These are phyloP conservation scores for Hemicordylus capensis DNA, from an alignment of 2,113 vertebrate genomes.

Conservation along the genomic window DNA sequence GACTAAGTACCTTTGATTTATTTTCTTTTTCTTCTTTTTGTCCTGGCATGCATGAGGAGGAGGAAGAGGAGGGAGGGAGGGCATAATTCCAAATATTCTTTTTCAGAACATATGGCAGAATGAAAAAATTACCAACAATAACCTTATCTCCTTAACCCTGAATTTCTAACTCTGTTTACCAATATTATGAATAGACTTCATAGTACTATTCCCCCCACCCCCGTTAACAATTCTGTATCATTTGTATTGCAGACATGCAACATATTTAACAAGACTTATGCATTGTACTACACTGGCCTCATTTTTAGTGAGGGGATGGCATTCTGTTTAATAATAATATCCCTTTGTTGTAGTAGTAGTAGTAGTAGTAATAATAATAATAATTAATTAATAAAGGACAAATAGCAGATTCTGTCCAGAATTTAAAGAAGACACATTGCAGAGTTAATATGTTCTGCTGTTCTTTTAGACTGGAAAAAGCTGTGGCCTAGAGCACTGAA, in stretches of 20 bases:
- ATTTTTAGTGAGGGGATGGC: not conserved
- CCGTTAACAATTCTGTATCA: not conserved
- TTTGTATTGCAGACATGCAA: not conserved
- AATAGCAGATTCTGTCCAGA: not conserved
- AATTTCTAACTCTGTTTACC: not conserved
- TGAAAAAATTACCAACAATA: not conserved
- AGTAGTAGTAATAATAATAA: too few species aligned
- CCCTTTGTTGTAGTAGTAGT: too few species aligned
- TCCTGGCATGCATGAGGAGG: too few species aligned
- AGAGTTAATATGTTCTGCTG: not conserved
- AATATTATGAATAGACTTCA: not conserved
- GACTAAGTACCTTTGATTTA: too few species aligned
- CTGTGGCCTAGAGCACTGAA: not conserved
- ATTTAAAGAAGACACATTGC: not conserved
- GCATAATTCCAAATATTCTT: too few species aligned
- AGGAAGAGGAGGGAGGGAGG: too few species aligned
- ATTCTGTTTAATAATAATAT: not conserved
- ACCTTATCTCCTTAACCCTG: not conserved
- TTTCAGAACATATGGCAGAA: not conserved
- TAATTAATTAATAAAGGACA: too few species aligned
- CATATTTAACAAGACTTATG: not conserved
- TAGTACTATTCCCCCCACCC: not conserved
- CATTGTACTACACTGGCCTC: not conserved
- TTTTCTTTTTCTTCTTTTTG: too few species aligned
- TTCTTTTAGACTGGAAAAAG: not conserved